These are phyloP conservation scores for Uropsilus gracilis DNA, from an alignment of 2,113 vertebrate species.

Conservation along the genomic window DNA sequence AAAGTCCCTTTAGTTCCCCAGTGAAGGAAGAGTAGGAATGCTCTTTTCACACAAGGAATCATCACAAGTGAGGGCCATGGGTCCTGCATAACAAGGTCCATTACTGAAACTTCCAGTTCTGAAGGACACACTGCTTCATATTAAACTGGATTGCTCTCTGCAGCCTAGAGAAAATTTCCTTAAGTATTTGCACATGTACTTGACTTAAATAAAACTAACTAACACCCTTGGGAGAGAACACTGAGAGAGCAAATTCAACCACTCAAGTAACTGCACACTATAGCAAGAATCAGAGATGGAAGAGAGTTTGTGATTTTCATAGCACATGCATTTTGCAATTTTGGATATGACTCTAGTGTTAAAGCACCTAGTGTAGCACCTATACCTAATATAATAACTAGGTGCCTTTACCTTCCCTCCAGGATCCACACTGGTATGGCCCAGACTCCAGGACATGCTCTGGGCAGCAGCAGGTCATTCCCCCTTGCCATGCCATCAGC, in stretches of 20 bases:
- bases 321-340: not conserved
- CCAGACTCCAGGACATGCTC: not conserved
- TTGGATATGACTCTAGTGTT: not conserved
- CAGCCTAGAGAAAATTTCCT: not conserved
- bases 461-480: not conserved
- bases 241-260: not conserved
- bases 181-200: too few species aligned
- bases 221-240: not conserved
- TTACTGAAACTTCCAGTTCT: not conserved
- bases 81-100: not conserved
- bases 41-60: not conserved
- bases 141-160: not conserved
- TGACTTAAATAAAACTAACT: not conserved
- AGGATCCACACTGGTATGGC: too few species aligned
- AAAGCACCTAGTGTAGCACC: too few species aligned
- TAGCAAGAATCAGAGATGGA: not conserved
- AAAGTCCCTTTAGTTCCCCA: too few species aligned
- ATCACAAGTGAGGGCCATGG: fast-evolving
- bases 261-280: not conserved
- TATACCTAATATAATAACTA: not conserved
- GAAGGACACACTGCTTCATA: not conserved
- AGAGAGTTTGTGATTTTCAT: not conserved
- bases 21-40: not conserved
- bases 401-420: not conserved
- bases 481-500: too few species aligned